Evolutionary conservation across 2,888 invertebrate species (phyloP), one percentile per base, ranked within the genome.

Genomic region (Tholera decimalis): DNA sequence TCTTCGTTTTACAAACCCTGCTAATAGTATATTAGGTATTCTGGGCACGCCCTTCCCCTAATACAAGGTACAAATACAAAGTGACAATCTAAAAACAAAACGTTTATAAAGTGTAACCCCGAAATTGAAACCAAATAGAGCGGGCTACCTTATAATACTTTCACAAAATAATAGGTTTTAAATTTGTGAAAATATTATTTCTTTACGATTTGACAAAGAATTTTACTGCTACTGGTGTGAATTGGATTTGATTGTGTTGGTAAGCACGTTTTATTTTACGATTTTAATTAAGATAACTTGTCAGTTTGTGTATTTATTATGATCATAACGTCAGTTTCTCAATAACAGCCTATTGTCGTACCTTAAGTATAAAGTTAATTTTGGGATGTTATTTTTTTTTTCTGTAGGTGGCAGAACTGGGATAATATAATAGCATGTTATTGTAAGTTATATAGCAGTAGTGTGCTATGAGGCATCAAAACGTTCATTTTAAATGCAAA

Each of bases 1-100:
- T 70, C 62, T 77, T 75, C 67, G 68, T 80, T 76, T 73, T 73
- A 76, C 79, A 76, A 73, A 80, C 73, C 75, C 68, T 70, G 77
- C 76, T 85, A 85, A 85, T 84, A 84, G 83, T 79, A 82, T 85
- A 86, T 86, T 86, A 84, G 68, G 81, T 84, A 93, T 91, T 92
- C 92, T 26, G 67, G 84, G 82, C 92, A 92, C 91, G 92, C 82
- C 70, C 83, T 72, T 75, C 80, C 83, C 86, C 90, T 89, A 91
- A 91, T 92, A 93, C 91, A 91, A 90, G 88, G 87, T 88, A 89
- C 89, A 91, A 93, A 92, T 89, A 92, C 88, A 90, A 89, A 92
- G 89, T 88, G 91, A 90, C 89, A 88, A 87, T 87, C 87, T 86
- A 85, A 89, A 90, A 91, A 90, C 88, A 89, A 91, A 92, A 85